Conservation (phyloP, 2,888 invertebrate genomes). For the Perizoma affinitatum region DNA sequence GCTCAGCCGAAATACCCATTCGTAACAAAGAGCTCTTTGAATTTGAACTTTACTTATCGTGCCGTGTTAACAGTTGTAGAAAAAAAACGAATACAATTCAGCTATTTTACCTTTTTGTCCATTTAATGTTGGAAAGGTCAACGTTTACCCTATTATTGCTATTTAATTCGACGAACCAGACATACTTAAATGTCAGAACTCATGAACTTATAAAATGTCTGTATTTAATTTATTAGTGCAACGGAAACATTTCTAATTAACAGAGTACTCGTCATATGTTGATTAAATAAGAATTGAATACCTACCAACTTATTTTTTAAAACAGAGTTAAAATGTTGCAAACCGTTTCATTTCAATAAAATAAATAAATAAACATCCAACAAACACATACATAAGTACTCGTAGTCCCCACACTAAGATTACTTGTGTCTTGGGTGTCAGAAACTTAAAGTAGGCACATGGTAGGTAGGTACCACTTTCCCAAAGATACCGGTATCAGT, state of each 20-base stretch:
- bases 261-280: background rate
- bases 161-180: slow-evolving; percentile 27
- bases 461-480: too few species aligned
- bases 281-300: background rate
- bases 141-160: slow-evolving; percentile 15
- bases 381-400: too few species aligned
- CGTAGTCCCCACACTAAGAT: too few species aligned
- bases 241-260: slow-evolving; percentile 17
- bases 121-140: slow-evolving; percentile 28
- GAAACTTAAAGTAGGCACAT: too few species aligned
- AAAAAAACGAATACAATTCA: background rate
- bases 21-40: too few species aligned
- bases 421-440: too few species aligned
- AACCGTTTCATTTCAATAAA: too few species aligned
- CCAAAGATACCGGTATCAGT: too few species aligned
- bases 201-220: slow-evolving; percentile 28
- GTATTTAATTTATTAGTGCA: slow-evolving; percentile 18
- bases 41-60: background rate
- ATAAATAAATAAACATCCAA: too few species aligned
- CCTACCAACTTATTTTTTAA: too few species aligned
- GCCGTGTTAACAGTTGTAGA: slow-evolving; percentile 1
- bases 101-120: slow-evolving; percentile 7
- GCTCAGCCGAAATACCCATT: too few species aligned
- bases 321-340: too few species aligned
- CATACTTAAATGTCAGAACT: slow-evolving; percentile 33